Evolutionary conservation across 2,113 vertebrate species (phyloP).

Genomic region (Lepus timidus): DNA sequence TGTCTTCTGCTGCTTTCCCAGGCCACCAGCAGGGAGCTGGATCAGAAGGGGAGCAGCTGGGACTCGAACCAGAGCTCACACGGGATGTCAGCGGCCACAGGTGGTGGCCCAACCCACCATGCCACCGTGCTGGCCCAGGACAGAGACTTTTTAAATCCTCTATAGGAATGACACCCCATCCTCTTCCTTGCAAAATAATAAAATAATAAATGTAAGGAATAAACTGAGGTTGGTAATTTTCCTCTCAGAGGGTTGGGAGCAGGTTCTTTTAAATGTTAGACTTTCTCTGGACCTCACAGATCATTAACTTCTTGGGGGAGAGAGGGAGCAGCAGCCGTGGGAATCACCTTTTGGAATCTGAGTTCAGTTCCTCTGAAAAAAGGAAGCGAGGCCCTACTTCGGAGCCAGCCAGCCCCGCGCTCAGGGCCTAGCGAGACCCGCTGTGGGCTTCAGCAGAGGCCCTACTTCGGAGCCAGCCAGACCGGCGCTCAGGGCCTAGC

Average conservation of each 20-base stretch:
- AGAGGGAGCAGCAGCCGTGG: background rate
- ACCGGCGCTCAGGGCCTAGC: background rate
- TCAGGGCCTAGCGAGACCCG: background rate
- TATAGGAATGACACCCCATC: background rate
- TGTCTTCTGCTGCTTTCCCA: too few species aligned
- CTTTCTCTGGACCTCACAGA: conserved; percentile 61
- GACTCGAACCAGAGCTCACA: too few species aligned
- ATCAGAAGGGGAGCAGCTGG: too few species aligned
- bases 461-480: too few species aligned
- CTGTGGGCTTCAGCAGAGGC: background rate
- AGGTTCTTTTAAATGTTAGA: conserved; percentile 75
- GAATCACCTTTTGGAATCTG: background rate
- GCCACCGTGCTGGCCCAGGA: too few species aligned
- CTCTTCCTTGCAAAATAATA: background rate
- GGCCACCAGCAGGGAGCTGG: too few species aligned
- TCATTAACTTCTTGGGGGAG: conserved; percentile 73
- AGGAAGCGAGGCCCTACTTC: background rate
- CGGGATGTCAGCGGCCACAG: too few species aligned
- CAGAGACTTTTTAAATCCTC: background rate
- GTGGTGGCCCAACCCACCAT: too few species aligned
- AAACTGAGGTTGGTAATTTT: conserved; percentile 38
- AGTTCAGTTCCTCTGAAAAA: background rate
- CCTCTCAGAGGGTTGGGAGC: background rate
- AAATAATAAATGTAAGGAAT: conserved; percentile 52
- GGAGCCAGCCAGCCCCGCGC: background rate